Evolutionary conservation across 2,113 vertebrate genomes (phyloP).

Genomic region (Periophthalmus modestus): DNA sequence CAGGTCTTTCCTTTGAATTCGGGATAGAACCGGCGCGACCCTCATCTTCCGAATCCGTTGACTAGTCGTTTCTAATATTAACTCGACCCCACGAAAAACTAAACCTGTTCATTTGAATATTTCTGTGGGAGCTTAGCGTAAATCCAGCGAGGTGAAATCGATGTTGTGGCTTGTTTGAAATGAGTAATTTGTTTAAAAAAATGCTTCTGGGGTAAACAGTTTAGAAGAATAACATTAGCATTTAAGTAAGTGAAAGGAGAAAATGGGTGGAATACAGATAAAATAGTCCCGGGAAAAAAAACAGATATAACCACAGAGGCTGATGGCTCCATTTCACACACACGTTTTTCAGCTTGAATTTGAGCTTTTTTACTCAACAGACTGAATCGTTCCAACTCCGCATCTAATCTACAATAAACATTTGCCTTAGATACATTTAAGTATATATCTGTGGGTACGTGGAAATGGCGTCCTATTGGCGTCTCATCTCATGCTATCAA

Average conservation of each 20-base stretch:
- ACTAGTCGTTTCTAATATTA: not conserved
- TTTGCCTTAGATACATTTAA: not conserved
- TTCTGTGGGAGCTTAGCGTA: not conserved
- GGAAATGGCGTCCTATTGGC: not conserved
- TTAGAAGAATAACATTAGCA: not conserved
- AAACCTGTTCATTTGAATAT: not conserved
- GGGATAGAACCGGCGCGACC: too few relatives aligned
- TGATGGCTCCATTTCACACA: not conserved
- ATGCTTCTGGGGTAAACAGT: slow-evolving; percentile 3
- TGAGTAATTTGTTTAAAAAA: slow-evolving; percentile 9
- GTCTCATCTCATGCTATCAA: not conserved
- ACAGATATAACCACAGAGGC: not conserved
- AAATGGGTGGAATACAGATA: slow-evolving; percentile 8
- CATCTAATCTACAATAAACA: not conserved
- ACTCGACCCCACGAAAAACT: not conserved
- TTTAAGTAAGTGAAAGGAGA: slow-evolving; percentile 4
- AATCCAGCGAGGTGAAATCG: not conserved
- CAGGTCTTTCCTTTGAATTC: too few relatives aligned
- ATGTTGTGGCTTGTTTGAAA: slow-evolving; percentile 2
- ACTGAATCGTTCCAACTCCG: not conserved
- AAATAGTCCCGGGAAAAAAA: not conserved
- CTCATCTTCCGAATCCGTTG: too few relatives aligned
- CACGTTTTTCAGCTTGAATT: not conserved
- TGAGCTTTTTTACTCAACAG: not conserved
- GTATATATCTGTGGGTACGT: not conserved